Percentiles rank a stretch among this genome's conserved stretches.
These are phyloP conservation scores for Escarpia spicata DNA, from an alignment of 2,888 invertebrate genomes.

Conservation along the genomic window DNA sequence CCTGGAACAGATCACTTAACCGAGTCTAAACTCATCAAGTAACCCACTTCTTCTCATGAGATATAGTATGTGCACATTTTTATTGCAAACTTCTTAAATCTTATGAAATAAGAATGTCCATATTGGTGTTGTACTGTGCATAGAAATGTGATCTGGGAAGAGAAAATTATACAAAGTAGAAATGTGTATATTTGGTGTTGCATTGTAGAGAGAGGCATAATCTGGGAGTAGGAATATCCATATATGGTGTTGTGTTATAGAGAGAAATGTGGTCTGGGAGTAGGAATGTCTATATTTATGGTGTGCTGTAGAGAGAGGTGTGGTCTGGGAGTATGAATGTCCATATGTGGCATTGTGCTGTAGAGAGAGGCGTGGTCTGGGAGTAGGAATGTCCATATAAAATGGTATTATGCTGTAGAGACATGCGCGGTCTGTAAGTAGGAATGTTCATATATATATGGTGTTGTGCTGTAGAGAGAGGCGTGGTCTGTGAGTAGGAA, in stretches of 20 bases:
- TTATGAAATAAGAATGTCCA: not conserved
- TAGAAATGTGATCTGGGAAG: too few species aligned
- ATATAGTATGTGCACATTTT: not conserved
- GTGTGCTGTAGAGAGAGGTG: not conserved
- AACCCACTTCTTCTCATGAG: not conserved
- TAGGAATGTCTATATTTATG: not conserved
- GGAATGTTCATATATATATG: not conserved
- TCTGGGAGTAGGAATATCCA: not conserved
- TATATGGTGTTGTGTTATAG: not conserved
- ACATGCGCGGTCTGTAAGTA: too few species aligned
- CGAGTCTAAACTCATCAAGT: not conserved
- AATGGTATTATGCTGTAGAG: not conserved
- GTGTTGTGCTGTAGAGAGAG: conserved; percentile 75
- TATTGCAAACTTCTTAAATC: not conserved
- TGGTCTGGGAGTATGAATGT: too few species aligned
- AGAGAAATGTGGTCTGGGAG: not conserved
- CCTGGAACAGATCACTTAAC: not conserved
- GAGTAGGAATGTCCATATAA: conserved; percentile 75
- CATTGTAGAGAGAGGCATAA: too few species aligned
- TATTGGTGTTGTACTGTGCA: too few species aligned
- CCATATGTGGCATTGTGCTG: not conserved
- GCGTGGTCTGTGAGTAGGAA: conserved; percentile 82
- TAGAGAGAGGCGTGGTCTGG: conserved; percentile 98
- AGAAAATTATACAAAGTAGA: too few species aligned
- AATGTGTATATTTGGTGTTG: too few species aligned